These are phyloP conservation scores for Antechinus flavipes DNA, from an alignment of 2,113 vertebrate genomes.

Conservation along the genomic window DNA sequence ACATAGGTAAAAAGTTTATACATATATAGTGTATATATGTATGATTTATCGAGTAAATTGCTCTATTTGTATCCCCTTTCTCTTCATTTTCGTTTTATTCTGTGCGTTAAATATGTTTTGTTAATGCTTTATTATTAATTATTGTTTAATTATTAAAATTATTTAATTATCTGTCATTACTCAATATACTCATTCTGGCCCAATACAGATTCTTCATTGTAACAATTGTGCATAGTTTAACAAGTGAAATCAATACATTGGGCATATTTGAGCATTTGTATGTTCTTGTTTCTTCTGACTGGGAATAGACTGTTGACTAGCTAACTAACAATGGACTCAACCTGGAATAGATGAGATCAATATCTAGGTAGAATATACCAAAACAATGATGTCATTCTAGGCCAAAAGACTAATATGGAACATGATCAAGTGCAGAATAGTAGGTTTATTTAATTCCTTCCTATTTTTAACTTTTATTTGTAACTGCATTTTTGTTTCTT, in stretches of 20 bases:
- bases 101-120: not conserved
- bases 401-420: not conserved
- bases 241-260: not conserved
- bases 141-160: not conserved
- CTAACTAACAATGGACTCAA: not conserved
- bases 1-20: not conserved
- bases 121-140: not conserved
- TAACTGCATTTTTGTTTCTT: not conserved
- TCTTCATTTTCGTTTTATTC: not conserved
- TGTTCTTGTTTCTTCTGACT: not conserved
- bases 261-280: not conserved
- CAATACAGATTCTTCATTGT: not conserved
- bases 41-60: not conserved
- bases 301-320: not conserved
- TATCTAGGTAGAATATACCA: not conserved
- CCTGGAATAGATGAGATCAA: not conserved
- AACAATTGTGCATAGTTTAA: not conserved
- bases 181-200: not conserved
- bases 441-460: not conserved
- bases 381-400: not conserved
- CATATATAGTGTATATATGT: not conserved
- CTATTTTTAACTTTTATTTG: not conserved
- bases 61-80: not conserved
- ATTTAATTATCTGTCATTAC: not conserved
- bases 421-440: not conserved